These are phyloP conservation scores for Apocheima hispidaria DNA, from an alignment of 2,888 invertebrate species.

Conservation along the genomic window DNA sequence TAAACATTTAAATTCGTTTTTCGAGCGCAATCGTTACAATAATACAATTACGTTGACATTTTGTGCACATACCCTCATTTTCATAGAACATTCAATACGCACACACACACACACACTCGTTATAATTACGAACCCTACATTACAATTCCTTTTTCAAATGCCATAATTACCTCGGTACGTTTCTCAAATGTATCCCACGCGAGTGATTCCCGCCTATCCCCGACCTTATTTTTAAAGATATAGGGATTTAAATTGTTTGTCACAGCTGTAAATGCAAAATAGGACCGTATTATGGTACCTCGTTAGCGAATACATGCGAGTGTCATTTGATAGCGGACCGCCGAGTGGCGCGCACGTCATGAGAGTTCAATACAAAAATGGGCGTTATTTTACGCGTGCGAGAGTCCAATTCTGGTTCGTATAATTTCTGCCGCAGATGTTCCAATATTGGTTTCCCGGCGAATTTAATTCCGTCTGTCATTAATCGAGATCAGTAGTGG, in stretches of 20 bases:
- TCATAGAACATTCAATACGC: slow-evolving; percentile 52
- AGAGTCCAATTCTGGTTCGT: slow-evolving; percentile 57
- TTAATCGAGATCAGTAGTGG: slow-evolving; percentile 76
- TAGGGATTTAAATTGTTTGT: slow-evolving; percentile 59
- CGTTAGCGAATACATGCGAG: slow-evolving; percentile 76
- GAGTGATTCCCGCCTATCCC: slow-evolving; percentile 36
- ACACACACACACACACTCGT: slow-evolving; percentile 42
- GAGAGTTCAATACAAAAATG: slow-evolving; percentile 53
- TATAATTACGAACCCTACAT: slow-evolving; percentile 67
- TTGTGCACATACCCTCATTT: slow-evolving; percentile 53
- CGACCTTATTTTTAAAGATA: slow-evolving; percentile 45
- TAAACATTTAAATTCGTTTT: slow-evolving; percentile 37
- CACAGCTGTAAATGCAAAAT: slow-evolving; percentile 57
- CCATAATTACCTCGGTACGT: slow-evolving; percentile 65
- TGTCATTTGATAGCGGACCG: slow-evolving; percentile 76
- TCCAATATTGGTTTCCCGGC: slow-evolving; percentile 71
- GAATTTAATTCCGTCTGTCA: slow-evolving; percentile 81
- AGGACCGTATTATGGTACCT: slow-evolving; percentile 67
- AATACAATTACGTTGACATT: slow-evolving; percentile 45
- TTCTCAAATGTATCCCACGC: slow-evolving; percentile 60
- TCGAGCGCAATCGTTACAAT: slow-evolving; percentile 39
- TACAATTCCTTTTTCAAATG: slow-evolving; percentile 75
- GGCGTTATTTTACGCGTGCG: slow-evolving; percentile 48
- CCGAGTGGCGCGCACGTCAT: slow-evolving; percentile 57
- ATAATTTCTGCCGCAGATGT: slow-evolving; percentile 62